Evolutionary conservation across 2,113 vertebrate species (phyloP).

Genomic region (Mirza zaza): DNA sequence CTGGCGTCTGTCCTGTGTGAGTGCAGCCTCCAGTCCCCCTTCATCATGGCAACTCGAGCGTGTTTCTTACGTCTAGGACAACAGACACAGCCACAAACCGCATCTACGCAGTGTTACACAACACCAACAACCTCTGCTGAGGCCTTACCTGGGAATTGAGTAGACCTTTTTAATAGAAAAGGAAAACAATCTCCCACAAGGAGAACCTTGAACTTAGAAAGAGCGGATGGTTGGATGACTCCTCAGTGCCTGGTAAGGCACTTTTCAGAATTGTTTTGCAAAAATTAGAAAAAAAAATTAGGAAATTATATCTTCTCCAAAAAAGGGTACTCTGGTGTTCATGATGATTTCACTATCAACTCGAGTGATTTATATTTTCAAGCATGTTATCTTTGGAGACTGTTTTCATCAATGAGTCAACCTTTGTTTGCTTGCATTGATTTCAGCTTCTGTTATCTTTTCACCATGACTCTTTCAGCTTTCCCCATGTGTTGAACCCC

Average conservation of each 20-base stretch:
- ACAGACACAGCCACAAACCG: neutral
- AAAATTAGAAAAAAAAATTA: neutral
- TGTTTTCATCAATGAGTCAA: conserved; percentile 5
- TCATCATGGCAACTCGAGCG: neutral
- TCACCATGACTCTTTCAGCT: neutral
- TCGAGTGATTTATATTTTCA: neutral
- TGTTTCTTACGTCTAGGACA: neutral
- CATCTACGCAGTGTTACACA: neutral
- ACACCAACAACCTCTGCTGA: neutral
- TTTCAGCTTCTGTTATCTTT: conserved; percentile 23
- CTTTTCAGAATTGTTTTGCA: neutral
- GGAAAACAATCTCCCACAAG: neutral
- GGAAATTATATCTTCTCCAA: neutral
- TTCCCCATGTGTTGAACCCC: conserved; percentile 13
- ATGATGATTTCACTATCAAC: neutral
- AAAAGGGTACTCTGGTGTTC: neutral
- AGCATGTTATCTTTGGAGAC: conserved; percentile 43
- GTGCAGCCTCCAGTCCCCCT: neutral
- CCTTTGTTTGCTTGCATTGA: neutral
- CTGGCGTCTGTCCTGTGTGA: neutral
- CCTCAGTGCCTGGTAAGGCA: neutral
- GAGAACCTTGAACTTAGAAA: neutral
- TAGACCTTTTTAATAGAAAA: neutral
- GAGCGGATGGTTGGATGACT: neutral
- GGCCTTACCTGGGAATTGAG: neutral